These are phyloP conservation scores for Pelagia noctiluca DNA, from an alignment of 30 jellyfish, hydroid and myxozoan species.

Conservation along the genomic window DNA sequence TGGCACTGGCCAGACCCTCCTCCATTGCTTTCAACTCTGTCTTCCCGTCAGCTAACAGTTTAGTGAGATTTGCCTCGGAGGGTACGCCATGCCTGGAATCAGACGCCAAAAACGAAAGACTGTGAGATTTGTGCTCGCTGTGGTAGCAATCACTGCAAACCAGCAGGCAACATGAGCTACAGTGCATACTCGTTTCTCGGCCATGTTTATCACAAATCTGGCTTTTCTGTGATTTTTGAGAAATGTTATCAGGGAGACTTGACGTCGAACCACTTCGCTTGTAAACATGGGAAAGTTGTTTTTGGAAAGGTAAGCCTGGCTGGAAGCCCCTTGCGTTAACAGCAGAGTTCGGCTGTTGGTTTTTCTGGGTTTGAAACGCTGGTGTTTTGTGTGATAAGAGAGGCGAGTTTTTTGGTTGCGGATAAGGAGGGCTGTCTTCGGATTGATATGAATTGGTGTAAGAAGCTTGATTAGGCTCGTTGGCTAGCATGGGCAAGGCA, in stretches of 20 bases:
- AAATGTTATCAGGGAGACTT: conserved; percentile 26
- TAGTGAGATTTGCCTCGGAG: conserved; percentile 56
- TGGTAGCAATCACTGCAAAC: conserved; percentile 93
- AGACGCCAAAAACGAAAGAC: conserved; percentile 62
- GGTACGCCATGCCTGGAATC: conserved; percentile 56
- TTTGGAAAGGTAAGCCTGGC: conserved; percentile 48
- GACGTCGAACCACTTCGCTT: conserved; percentile 59
- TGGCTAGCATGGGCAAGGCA: conserved; percentile 70
- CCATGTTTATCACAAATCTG: conserved; percentile 87
- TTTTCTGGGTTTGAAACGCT: conserved; percentile 46
- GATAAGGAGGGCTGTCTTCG: background rate
- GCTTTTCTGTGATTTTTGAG: conserved; percentile 25
- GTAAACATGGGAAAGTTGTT: conserved; percentile 56
- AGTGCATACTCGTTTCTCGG: conserved; percentile 68
- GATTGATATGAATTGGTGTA: conserved; percentile 9
- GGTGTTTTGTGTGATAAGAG: conserved; percentile 25
- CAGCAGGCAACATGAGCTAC: conserved; percentile 78
- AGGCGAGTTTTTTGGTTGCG: conserved; percentile 4
- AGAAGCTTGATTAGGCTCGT: conserved; percentile 40
- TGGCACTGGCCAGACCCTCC: conserved; percentile 74
- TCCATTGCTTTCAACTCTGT: conserved; percentile 86
- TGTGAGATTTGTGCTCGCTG: conserved; percentile 85
- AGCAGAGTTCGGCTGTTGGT: conserved; percentile 23
- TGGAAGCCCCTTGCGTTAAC: conserved; percentile 36
- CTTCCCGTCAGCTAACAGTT: conserved; percentile 80